Base-by-base conservation (phyloP, 2,888 invertebrate genomes). In the Gandaritis pyraliata region DNA sequence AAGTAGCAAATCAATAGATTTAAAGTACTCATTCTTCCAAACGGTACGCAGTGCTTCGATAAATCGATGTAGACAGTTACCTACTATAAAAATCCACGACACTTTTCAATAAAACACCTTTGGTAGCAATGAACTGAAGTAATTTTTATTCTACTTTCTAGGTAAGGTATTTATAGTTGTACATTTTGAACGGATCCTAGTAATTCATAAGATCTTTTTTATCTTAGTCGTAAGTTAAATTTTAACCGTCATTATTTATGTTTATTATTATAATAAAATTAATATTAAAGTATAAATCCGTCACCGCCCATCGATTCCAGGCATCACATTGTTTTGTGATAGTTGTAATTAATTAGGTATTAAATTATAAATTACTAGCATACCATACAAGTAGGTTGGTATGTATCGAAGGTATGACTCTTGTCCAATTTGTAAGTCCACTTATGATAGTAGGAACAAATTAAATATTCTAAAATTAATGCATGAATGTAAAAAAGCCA, bases 121-220 rank as follows among this genome's bases (percentile, higher is more conserved):
- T 69, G 72, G 71, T 77, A 77, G 69, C 56, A 46, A 8, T 58
- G 76, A 74, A 77, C 70, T 78, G 72, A 78, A 72, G 66, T 72
- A 75, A 76, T 75, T 73, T 73, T 74, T 13, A 47, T 38, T 61
- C 64, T 72, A 61, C 57, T 65, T 61, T 70, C 49, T 63, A 64
- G 55, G 49, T 67, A 69, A 63, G 56, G n/a, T 77, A 74, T 72
- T 66, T 66, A 55, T 85, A 86, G 78, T 72, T 86, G 83, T 87
- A 86, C 78, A 86, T 86, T 83, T 80, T 83, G 83, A 88, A 86
- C 81, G 87, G 80, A 88, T 90, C 89, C 90, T 90, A 90, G 80
- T 90, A 89, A 80, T 77, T 73, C 76, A 72, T 87, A 87, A 86
- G 85, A 76, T 81, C 77, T 79, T 82, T 79, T 82, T 69, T 82